Conservation (phyloP, 2,113 vertebrate species). For the Silurus asotus region DNA sequence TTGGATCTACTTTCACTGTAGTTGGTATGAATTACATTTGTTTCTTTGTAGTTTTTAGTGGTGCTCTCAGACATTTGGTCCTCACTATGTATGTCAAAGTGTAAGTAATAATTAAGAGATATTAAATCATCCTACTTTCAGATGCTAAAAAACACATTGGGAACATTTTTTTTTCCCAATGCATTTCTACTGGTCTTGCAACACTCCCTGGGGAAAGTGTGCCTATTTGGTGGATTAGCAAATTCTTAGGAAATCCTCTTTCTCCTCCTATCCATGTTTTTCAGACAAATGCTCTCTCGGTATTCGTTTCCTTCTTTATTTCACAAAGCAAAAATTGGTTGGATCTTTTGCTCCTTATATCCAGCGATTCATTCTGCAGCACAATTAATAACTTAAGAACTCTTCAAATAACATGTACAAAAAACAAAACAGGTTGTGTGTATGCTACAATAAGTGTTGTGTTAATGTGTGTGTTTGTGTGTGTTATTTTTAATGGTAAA, state of each 20-base stretch:
- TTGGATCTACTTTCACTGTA: background rate
- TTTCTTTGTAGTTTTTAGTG: background rate
- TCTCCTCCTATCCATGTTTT: background rate
- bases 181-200: background rate
- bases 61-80: background rate
- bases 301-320: slow-evolving; percentile 51
- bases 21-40: background rate
- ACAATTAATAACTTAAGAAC: slow-evolving; percentile 71
- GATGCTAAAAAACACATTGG: background rate
- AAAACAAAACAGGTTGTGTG: slow-evolving; percentile 52
- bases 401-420: slow-evolving; percentile 64
- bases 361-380: slow-evolving; percentile 68
- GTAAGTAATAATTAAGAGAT: background rate
- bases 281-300: background rate
- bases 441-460: background rate
- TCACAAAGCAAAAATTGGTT: slow-evolving; percentile 67
- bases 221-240: slow-evolving; percentile 7
- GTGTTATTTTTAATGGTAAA: background rate
- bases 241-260: slow-evolving; percentile 2
- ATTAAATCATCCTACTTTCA: no score
- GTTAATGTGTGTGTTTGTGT: slow-evolving; percentile 22
- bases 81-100: background rate
- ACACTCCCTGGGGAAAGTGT: background rate
- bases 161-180: background rate
- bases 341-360: slow-evolving; percentile 60